phyloP scores from a whole-genome alignment of 2,888 invertebrate genomes.

The Sericinus montela region DNA sequence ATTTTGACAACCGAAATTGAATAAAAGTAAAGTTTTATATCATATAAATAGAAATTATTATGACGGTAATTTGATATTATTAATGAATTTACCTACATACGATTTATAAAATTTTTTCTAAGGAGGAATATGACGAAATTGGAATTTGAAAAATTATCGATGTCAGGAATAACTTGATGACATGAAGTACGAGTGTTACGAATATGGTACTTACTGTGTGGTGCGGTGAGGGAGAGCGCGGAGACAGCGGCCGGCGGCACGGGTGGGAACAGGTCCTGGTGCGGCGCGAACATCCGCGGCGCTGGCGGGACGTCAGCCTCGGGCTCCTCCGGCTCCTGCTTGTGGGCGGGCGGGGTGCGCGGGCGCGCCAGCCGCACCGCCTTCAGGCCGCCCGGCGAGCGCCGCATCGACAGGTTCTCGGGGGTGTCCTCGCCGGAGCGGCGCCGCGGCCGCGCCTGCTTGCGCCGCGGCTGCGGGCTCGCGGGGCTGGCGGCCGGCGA shows the following conservation, averaged over 20 bases:
- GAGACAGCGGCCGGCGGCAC: slow-evolving; percentile 83
- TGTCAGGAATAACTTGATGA: too few species aligned
- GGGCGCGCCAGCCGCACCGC: slow-evolving; percentile 63
- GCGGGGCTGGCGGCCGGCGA: slow-evolving; percentile 80
- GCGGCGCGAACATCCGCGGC: slow-evolving; percentile 75
- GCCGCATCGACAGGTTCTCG: slow-evolving; percentile 82
- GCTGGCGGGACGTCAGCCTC: slow-evolving; percentile 77
- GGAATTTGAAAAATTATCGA: too few species aligned
- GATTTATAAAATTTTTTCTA: too few species aligned
- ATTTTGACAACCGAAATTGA: too few species aligned
- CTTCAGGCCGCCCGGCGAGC: slow-evolving; percentile 62
- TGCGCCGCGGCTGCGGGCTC: slow-evolving; percentile 90
- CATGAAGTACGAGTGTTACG: too few species aligned
- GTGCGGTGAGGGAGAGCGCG: slow-evolving; percentile 88
- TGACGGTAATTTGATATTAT: too few species aligned
- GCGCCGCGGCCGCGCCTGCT: slow-evolving; percentile 91
- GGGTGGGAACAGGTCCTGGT: slow-evolving; percentile 85
- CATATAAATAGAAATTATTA: too few species aligned
- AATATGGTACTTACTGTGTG: slow-evolving; percentile 91
- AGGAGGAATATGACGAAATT: too few species aligned
- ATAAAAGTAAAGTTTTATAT: too few species aligned
- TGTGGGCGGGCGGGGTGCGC: slow-evolving; percentile 52
- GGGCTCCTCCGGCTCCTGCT: slow-evolving; percentile 61
- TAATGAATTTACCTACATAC: too few species aligned
- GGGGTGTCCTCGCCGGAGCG: slow-evolving; percentile 87